Conservation (phyloP, 2,113 vertebrate genomes). For the Prinia subflava region DNA sequence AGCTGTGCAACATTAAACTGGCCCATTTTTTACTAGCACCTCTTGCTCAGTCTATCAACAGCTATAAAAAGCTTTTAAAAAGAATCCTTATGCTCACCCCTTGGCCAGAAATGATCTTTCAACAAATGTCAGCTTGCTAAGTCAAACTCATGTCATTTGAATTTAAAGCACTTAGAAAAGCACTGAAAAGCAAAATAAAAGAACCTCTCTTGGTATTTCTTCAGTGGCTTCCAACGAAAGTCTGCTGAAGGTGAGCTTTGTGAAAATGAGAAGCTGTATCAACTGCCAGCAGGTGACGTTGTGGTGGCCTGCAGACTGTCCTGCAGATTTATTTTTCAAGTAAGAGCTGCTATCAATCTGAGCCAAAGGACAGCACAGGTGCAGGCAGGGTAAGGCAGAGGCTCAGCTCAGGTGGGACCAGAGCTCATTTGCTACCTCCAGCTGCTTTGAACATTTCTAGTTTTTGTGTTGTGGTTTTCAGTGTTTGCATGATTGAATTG, state of each 20-base stretch:
- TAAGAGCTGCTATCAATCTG: background rate
- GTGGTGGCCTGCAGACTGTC: background rate
- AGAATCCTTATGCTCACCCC: background rate
- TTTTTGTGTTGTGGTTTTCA: constrained; percentile 16
- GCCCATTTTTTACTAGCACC: background rate
- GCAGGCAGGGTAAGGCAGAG: background rate
- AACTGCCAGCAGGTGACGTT: background rate
- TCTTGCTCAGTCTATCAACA: background rate
- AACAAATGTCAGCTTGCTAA: background rate
- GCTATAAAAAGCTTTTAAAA: background rate
- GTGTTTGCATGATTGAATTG: background rate
- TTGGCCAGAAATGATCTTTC: background rate
- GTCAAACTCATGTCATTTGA: background rate
- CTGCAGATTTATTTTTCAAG: background rate
- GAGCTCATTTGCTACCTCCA: background rate
- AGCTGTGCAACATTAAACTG: background rate
- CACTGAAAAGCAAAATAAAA: background rate
- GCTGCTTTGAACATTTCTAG: background rate
- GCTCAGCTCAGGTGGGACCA: background rate
- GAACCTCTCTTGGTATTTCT: background rate
- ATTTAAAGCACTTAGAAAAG: background rate
- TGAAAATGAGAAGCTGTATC: background rate
- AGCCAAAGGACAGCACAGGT: background rate
- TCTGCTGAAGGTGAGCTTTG: background rate
- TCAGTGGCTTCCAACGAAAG: background rate